A percentile compares a stretch with the other conserved stretches of the same genome.
These are phyloP conservation scores for Picus viridis DNA, from an alignment of 2,797 vertebrate genomes.

Conservation along the genomic window DNA sequence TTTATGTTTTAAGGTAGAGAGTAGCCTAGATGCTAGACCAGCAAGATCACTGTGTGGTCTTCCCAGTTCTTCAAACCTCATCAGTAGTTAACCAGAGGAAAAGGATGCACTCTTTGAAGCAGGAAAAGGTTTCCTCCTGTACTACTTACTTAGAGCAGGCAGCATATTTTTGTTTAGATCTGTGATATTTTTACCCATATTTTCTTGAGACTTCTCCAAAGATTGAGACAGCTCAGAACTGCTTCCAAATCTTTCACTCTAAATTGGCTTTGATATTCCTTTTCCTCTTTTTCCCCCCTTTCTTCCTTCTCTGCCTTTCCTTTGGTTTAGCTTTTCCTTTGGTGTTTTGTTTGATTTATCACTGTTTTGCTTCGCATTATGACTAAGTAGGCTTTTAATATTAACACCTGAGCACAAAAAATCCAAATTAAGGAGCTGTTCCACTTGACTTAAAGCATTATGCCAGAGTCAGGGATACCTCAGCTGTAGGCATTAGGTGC, in stretches of 20 bases:
- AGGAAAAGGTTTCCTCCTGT: not conserved
- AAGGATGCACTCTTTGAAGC: not conserved
- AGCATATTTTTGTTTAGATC: not conserved
- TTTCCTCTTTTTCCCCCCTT: too few species aligned
- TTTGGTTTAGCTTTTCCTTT: not conserved
- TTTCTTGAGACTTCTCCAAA: not conserved
- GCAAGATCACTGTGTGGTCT: not conserved
- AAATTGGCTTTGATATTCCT: not conserved
- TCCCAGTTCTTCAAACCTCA: not conserved
- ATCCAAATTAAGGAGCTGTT: constrained; percentile 26
- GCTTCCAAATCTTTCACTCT: not conserved
- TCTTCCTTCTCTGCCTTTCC: not conserved
- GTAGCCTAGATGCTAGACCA: not conserved
- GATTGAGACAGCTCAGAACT: not conserved
- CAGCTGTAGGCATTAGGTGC: constrained; percentile 17
- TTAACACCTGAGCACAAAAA: constrained; percentile 44
- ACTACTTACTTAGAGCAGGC: not conserved
- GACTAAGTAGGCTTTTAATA: constrained; percentile 5
- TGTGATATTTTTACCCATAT: not conserved
- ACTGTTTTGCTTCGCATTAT: not conserved
- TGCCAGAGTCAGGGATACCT: not conserved
- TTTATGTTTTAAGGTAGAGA: not conserved
- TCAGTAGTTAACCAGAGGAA: not conserved
- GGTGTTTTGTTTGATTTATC: not conserved
- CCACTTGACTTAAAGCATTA: constrained; percentile 15